Evolutionary conservation across 1,140 invertebrate species (phyloP).

Genomic region (Leptopilina boulardi): DNA sequence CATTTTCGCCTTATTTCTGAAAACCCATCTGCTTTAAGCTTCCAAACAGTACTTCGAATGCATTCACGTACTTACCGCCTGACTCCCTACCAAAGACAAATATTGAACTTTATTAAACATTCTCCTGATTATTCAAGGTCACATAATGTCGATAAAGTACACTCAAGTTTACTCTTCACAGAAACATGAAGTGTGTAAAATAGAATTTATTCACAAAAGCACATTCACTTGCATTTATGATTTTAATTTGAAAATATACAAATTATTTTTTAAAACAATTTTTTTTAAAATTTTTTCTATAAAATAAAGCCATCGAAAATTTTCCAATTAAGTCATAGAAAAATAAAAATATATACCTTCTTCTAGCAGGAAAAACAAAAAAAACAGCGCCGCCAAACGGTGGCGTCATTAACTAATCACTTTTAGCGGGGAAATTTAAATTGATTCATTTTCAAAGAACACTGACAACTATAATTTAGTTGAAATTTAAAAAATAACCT

Average conservation of each 20-base stretch:
- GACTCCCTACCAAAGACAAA: conserved; percentile 55
- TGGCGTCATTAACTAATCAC: neutral
- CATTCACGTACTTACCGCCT: conserved; percentile 41
- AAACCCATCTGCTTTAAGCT: neutral
- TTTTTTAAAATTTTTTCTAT: too few relatives aligned
- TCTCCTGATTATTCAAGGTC: conserved; percentile 18
- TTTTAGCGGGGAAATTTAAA: too few relatives aligned
- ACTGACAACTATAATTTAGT: too few relatives aligned
- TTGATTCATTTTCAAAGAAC: too few relatives aligned
- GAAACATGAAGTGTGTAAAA: conserved; percentile 54
- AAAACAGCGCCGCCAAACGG: too few relatives aligned
- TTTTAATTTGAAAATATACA: too few relatives aligned
- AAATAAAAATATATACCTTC: too few relatives aligned
- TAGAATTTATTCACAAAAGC: conserved; percentile 43
- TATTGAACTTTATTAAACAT: conserved; percentile 43
- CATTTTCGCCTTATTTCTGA: neutral
- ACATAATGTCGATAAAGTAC: neutral
- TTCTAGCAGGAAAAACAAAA: too few relatives aligned
- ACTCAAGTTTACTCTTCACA: neutral
- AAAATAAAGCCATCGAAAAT: too few relatives aligned
- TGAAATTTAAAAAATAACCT: too few relatives aligned
- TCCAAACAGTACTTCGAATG: conserved; percentile 20
- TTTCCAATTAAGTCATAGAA: too few relatives aligned
- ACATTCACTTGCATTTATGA: neutral
- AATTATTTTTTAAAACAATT: too few relatives aligned